Evolutionary conservation across 1,140 invertebrate genomes (phyloP).

Genomic region (Hycleus phaleratus): DNA sequence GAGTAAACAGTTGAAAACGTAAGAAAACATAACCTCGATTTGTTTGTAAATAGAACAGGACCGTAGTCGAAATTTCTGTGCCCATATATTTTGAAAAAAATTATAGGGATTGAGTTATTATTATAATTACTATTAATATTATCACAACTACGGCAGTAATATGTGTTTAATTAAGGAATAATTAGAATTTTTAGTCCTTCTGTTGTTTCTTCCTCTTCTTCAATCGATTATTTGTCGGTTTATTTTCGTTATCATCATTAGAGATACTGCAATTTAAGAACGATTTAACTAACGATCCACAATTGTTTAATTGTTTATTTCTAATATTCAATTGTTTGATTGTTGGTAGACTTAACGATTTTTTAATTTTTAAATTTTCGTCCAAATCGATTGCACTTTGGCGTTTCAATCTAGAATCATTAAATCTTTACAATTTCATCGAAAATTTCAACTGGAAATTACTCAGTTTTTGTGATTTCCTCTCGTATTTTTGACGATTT

Average conservation of each 20-base stretch:
- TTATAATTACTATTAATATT: too few species aligned
- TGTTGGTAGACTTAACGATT: conserved; percentile 18
- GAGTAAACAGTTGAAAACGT: too few species aligned
- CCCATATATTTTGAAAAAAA: too few species aligned
- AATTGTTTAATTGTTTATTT: neutral
- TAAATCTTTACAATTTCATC: neutral
- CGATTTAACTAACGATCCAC: too few species aligned
- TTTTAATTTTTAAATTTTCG: conserved; percentile 6
- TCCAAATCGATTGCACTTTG: conserved; percentile 20
- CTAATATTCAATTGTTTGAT: neutral
- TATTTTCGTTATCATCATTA: conserved; percentile 3
- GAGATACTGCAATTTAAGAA: too few species aligned
- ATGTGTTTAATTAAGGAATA: too few species aligned
- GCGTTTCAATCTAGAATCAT: conserved; percentile 17
- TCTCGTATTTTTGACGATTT: neutral
- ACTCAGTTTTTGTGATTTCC: conserved; percentile 11
- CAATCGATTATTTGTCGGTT: neutral
- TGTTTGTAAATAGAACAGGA: too few species aligned
- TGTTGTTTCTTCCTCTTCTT: conserved; percentile 5
- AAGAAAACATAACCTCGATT: too few species aligned
- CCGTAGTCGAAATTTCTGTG: too few species aligned
- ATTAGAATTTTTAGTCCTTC: neutral
- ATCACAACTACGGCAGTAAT: too few species aligned
- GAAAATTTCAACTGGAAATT: conserved; percentile 3
- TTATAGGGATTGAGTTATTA: too few species aligned